A percentile compares a stretch with the other conserved stretches of the same genome.
Evolutionary conservation across 2,888 invertebrate genomes (phyloP).

Genomic region (Pterostichus niger): DNA sequence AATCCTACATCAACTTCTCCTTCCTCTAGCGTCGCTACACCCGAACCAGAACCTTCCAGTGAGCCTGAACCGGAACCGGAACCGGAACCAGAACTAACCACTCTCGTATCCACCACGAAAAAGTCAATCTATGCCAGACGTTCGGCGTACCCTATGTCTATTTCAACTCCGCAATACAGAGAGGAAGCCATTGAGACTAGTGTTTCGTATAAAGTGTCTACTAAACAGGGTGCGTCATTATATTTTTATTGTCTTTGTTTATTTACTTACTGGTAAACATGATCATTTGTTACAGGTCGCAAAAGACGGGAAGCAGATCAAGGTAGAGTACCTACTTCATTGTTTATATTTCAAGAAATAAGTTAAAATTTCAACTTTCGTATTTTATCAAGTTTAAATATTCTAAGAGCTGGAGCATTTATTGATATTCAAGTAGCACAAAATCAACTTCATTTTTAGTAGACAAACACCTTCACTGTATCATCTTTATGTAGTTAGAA

Average conservation of each 20-base stretch:
- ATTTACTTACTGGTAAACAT: too few species aligned
- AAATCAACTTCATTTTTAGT: not conserved
- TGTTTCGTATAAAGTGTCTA: constrained; percentile 88
- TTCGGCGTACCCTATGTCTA: constrained; percentile 72
- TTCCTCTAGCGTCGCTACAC: constrained; percentile 67
- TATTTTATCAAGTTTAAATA: too few species aligned
- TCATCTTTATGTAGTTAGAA: constrained; percentile 68
- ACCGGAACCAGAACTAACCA: constrained; percentile 74
- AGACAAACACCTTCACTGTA: not conserved
- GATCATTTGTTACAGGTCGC: constrained; percentile 68
- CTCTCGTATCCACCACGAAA: constrained; percentile 71
- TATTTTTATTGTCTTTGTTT: too few species aligned
- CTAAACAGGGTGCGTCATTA: constrained; percentile 77
- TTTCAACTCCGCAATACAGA: constrained; percentile 68
- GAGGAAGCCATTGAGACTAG: constrained; percentile 89
- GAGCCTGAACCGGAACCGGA: constrained; percentile 74
- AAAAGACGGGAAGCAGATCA: constrained; percentile 68
- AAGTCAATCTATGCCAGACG: constrained; percentile 75
- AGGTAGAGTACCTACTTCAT: constrained; percentile 60
- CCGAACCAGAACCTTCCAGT: constrained; percentile 73
- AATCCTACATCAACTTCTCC: constrained; percentile 70
- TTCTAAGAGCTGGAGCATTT: not conserved
- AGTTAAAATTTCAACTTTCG: too few species aligned
- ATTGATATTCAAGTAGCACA: constrained; percentile 2
- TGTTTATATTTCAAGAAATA: not conserved